Evolutionary conservation across 2,888 invertebrate species (phyloP), one percentile per base, ranked within the genome.

Genomic region (Metacarcinus magister): DNA sequence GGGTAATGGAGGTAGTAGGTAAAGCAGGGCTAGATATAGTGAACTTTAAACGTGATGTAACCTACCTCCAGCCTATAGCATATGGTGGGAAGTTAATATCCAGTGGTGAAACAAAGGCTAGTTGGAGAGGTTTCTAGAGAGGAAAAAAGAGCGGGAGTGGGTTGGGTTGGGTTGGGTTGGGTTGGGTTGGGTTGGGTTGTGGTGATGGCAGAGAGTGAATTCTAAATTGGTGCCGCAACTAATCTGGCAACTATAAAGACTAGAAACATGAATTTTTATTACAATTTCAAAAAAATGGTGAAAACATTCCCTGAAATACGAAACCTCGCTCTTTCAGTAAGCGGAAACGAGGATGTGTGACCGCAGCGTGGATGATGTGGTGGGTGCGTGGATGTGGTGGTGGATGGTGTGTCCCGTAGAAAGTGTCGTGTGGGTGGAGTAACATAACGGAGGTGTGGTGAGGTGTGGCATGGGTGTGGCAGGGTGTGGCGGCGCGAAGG

Each of bases 251-350:
- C 82, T 32, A 82, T 32, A 32, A 32, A 82, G 82, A 82, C 32
- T 82, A 82, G 82, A 82, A 82, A 82, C 82, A 32, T 82, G 32
- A 28, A 82, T 82, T 82, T 82, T 82, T 82, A 82, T 32, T 82
- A 82, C 75, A 75, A 75, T 75, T 75, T 7, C 4, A 82, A 82
- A 82, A 82, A 82, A 82, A 32, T 82, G 82, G 32, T 82, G 32
- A 82, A 82, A 82, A 82, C 82, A 82, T 82, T 82, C 32, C 82
- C 2, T 82, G 82, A 82, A 82, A 82, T 32, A 82, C 32, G 32
- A 82, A 82, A 82, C 82, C 82, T 82, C 82, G 32, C 82, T 32
- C 82, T 82, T 82, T 82, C 82, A 32, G 82, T 28, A 82, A 82
- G 82, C 32, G 32, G 32, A 32, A 82, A 32, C 32, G 82, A 32